A percentile compares a stretch with the other conserved stretches of the same genome.
Evolutionary conservation across 2,888 invertebrate species (phyloP).

Genomic region (Eristalis tenax): DNA sequence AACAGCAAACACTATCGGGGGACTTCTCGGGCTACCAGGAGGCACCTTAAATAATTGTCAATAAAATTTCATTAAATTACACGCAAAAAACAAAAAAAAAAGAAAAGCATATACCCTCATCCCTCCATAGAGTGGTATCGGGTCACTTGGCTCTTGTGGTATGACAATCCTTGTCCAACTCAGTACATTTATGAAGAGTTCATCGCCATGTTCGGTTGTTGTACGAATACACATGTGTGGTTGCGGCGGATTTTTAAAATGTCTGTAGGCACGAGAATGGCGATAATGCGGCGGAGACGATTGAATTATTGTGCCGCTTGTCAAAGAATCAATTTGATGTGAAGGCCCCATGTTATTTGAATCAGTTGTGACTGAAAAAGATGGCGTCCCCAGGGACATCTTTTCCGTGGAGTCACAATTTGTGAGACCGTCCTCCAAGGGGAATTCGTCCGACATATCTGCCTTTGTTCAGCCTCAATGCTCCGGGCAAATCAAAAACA

Average conservation of each 20-base stretch:
- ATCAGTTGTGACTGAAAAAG: constrained; percentile 43
- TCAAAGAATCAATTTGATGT: constrained; percentile 56
- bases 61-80: neutral
- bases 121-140: constrained; percentile 87
- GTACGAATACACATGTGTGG: constrained; percentile 89
- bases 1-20: constrained; percentile 86
- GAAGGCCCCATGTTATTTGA: constrained; percentile 43
- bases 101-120: constrained; percentile 83
- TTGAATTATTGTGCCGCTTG: constrained; percentile 76
- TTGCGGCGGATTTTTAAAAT: constrained; percentile 88
- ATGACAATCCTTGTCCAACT: constrained; percentile 89
- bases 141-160: constrained; percentile 85
- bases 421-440: constrained; percentile 42
- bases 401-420: constrained; percentile 26
- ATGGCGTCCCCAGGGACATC: constrained; percentile 58
- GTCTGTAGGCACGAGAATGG: constrained; percentile 84
- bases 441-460: constrained; percentile 49
- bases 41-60: constrained; percentile 81
- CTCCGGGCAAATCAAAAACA: constrained; percentile 7
- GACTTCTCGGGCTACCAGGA: constrained; percentile 84
- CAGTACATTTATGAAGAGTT: constrained; percentile 86
- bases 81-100: neutral
- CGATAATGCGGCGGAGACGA: constrained; percentile 83
- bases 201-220: constrained; percentile 82
- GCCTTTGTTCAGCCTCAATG: neutral